These are phyloP conservation scores for Drosophila birchii DNA, from an alignment of 2,888 invertebrate species.

Conservation along the genomic window DNA sequence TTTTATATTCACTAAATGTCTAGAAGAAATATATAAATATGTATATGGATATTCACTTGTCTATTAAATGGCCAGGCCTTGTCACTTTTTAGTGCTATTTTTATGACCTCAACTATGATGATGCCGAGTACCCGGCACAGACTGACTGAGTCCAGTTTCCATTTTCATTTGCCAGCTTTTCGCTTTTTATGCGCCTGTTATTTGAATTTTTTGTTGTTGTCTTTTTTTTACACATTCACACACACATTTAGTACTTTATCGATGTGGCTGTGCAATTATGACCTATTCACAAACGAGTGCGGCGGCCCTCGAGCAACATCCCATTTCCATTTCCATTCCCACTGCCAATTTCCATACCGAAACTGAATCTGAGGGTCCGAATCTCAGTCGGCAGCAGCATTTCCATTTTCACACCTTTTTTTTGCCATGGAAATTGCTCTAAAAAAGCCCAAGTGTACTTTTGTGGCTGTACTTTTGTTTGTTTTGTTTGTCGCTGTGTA, in stretches of 20 bases:
- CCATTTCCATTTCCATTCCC: conserved; percentile 6
- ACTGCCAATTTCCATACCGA: background rate
- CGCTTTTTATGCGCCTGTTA: conserved; percentile 19
- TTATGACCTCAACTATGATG: conserved; percentile 28
- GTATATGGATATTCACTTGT: background rate
- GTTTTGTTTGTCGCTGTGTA: conserved; percentile 15
- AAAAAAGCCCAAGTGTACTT: conserved; percentile 19
- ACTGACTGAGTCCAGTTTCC: conserved; percentile 25
- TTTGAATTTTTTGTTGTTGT: background rate
- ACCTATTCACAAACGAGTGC: conserved; percentile 30
- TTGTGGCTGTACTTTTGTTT: conserved; percentile 18
- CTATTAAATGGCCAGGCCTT: conserved; percentile 9
- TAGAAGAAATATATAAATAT: background rate
- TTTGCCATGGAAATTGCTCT: conserved; percentile 18
- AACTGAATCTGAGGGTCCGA: background rate
- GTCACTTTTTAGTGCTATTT: conserved; percentile 24
- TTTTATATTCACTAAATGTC: conserved; percentile 2
- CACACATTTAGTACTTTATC: conserved; percentile 2
- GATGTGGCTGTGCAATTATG: conserved; percentile 23
- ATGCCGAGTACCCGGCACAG: conserved; percentile 11
- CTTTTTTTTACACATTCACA: background rate
- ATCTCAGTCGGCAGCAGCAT: conserved; percentile 15
- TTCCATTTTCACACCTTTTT: conserved; percentile 24
- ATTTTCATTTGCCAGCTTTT: conserved; percentile 23
- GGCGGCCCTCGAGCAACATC: conserved; percentile 28